Evolutionary conservation across 2,797 vertebrate genomes (phyloP).

Genomic region (Artibeus lituratus): DNA sequence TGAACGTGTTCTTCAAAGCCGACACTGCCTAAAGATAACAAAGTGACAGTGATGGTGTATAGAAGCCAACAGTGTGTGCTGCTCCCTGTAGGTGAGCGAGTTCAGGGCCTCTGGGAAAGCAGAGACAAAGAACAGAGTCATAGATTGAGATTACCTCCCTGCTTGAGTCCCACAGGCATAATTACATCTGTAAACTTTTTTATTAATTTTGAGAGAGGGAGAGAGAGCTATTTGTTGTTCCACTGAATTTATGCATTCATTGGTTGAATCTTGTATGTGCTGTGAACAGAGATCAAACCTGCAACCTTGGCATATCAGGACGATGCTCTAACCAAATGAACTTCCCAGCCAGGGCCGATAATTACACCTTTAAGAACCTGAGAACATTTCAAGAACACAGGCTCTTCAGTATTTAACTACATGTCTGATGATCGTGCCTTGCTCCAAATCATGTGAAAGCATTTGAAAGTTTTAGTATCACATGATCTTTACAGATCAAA

Average conservation of each 20-base stretch:
- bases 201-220: neutral
- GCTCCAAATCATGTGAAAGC: neutral
- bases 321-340: neutral
- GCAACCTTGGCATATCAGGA: neutral
- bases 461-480: neutral
- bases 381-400: neutral
- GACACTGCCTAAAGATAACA: neutral
- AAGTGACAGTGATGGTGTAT: neutral
- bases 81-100: rapidly evolving
- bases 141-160: neutral
- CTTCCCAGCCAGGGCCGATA: neutral
- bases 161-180: neutral
- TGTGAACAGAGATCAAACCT: neutral
- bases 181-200: neutral
- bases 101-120: neutral
- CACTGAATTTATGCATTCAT: neutral
- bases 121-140: neutral
- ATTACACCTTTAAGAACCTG: neutral
- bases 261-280: neutral
- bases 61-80: neutral
- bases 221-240: neutral
- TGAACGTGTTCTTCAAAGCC: neutral
- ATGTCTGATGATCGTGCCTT: neutral
- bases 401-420: neutral
- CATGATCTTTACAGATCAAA: neutral